Percentiles rank a stretch among this genome's conserved stretches.
Conservation (phyloP, 2,797 vertebrate genomes). For the Coilia nasus region DNA sequence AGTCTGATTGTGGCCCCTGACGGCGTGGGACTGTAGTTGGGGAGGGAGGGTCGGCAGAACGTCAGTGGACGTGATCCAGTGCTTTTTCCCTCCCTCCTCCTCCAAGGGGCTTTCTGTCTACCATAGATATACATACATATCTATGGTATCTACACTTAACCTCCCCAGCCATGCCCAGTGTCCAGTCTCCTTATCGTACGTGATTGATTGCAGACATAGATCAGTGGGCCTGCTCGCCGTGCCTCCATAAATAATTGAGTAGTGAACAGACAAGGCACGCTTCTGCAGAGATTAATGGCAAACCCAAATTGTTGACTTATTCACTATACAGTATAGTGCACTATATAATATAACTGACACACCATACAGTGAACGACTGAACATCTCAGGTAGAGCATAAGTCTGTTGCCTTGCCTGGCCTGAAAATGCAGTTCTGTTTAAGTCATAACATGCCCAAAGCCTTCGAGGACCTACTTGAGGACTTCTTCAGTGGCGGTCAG, state of each 20-base stretch:
- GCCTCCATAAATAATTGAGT: not conserved
- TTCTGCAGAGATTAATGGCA: not conserved
- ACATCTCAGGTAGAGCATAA: too few species aligned
- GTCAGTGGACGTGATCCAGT: not conserved
- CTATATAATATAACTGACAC: too few species aligned
- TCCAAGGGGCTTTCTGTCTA: not conserved
- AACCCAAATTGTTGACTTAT: too few species aligned
- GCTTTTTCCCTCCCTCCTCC: not conserved
- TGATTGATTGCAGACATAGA: not conserved
- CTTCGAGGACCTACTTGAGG: too few species aligned
- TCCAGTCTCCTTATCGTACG: not conserved
- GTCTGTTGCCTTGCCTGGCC: too few species aligned
- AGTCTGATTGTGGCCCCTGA: too few species aligned
- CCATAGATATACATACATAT: too few species aligned
- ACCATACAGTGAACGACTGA: too few species aligned
- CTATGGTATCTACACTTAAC: constrained; percentile 10
- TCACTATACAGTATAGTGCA: too few species aligned
- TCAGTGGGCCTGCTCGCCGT: not conserved
- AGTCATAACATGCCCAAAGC: too few species aligned
- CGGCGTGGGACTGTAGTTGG: not conserved
- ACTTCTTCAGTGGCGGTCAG: too few species aligned
- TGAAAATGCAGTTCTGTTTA: too few species aligned
- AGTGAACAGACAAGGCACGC: not conserved
- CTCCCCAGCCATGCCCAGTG: not conserved
- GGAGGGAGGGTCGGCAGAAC: constrained; percentile 23